phyloP scores from a whole-genome alignment of 2,113 vertebrate genomes.

The Callipepla squamata region DNA sequence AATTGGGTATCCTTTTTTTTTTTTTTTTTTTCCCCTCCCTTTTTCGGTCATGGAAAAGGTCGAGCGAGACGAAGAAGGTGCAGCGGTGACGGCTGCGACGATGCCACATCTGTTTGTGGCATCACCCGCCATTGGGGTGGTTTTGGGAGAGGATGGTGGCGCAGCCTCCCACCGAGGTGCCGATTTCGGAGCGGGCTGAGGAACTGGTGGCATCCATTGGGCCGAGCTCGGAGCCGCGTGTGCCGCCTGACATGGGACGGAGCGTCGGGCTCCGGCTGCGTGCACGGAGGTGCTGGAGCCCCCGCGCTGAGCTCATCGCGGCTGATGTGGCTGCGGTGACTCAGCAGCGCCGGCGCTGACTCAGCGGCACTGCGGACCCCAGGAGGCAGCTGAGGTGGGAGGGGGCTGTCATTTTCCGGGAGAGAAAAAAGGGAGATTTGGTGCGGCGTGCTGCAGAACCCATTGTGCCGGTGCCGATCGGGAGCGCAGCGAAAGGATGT shows the following conservation, averaged over 20 bases:
- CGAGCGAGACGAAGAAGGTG: neutral
- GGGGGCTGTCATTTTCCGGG: neutral
- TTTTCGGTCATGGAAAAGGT: neutral
- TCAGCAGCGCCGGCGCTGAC: slow-evolving; percentile 43
- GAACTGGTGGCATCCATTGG: neutral
- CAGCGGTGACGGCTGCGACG: neutral
- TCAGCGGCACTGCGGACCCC: neutral
- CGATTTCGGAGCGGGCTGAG: neutral
- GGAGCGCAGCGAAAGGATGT: neutral
- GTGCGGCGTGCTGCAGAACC: rapidly evolving
- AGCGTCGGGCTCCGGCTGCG: neutral
- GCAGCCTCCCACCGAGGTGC: neutral
- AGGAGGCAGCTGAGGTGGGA: neutral
- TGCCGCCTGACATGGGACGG: neutral
- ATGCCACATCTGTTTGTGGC: neutral
- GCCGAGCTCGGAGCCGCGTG: neutral
- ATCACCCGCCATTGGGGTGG: neutral
- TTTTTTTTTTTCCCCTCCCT: neutral
- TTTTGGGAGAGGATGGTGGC: neutral
- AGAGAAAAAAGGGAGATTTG: neutral
- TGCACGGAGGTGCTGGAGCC: neutral
- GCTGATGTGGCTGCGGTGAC: slow-evolving; percentile 50
- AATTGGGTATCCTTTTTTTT: neutral
- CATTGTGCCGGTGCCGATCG: neutral
- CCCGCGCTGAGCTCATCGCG: slow-evolving; percentile 48